Conservation (phyloP, 1,140 invertebrate genomes). For the Lasioglossum baleicum region DNA sequence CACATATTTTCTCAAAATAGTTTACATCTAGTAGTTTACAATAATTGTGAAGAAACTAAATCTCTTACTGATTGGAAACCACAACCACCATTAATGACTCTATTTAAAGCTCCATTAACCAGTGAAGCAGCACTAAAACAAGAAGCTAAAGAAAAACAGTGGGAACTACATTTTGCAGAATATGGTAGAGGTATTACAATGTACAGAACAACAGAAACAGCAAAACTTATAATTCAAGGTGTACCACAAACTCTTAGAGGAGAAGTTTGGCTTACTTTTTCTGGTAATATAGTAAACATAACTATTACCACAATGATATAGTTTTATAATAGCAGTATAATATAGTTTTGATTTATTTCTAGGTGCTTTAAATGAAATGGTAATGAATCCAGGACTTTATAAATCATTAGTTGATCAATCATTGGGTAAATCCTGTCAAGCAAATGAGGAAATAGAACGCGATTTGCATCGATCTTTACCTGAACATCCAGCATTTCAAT, state of each 20-base stretch:
- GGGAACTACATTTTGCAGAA: conserved; percentile 95
- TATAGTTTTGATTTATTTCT: too few relatives aligned
- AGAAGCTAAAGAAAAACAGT: conserved; percentile 90
- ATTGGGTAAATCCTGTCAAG: conserved; percentile 86
- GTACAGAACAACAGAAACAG: conserved; percentile 93
- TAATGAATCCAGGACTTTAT: conserved; percentile 93
- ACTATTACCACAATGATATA: too few relatives aligned
- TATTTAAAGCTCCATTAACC: conserved; percentile 88
- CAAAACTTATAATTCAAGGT: conserved; percentile 94
- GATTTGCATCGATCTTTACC: conserved; percentile 98
- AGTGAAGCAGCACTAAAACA: conserved; percentile 88
- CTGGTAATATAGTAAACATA: conserved; percentile 83
- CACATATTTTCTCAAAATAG: conserved; percentile 10
- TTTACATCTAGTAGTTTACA: background rate
- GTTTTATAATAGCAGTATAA: too few relatives aligned
- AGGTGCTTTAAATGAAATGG: conserved; percentile 91
- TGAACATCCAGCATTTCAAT: conserved; percentile 98
- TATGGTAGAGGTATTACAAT: conserved; percentile 96
- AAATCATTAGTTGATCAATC: conserved; percentile 90
- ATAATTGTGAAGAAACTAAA: conserved; percentile 38
- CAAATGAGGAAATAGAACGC: conserved; percentile 98
- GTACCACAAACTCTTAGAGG: conserved; percentile 93
- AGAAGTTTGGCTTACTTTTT: conserved; percentile 98
- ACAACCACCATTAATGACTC: conserved; percentile 89
- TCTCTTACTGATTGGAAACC: conserved; percentile 81